Percentiles rank a stretch among this genome's conserved stretches.
phyloP scores from a whole-genome alignment of 2,797 vertebrate species.

The Pristis pectinata region DNA sequence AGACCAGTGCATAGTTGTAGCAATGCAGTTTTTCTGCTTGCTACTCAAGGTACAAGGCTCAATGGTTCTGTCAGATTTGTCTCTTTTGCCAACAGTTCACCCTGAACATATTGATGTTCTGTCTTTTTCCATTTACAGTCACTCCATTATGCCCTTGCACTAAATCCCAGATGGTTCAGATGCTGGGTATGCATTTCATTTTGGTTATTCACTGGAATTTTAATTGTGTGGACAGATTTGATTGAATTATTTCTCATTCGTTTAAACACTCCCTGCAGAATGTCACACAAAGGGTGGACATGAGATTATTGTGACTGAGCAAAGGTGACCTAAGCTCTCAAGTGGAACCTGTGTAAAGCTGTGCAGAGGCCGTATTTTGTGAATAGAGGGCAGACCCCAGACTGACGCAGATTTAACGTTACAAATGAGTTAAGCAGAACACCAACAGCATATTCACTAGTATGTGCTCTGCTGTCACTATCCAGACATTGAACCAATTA shows the following conservation, averaged over 20 bases:
- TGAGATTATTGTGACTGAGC: not conserved
- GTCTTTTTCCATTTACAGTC: conserved; percentile 26
- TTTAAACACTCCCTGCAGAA: not conserved
- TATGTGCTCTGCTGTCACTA: not conserved
- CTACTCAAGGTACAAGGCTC: conserved; percentile 19
- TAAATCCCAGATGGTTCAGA: not conserved
- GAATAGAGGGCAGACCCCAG: not conserved
- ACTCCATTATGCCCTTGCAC: not conserved
- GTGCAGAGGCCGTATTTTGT: not conserved
- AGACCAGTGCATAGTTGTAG: not conserved
- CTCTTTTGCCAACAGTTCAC: conserved; percentile 16
- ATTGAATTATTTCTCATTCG: not conserved
- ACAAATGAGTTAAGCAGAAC: not conserved
- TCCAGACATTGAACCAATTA: not conserved
- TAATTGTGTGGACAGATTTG: conserved; percentile 13
- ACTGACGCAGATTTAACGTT: not conserved
- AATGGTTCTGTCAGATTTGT: conserved; percentile 7
- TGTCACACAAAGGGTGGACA: not conserved
- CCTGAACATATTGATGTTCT: conserved; percentile 33
- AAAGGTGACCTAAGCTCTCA: conserved; percentile 11
- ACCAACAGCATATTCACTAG: not conserved
- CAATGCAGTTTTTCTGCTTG: not conserved
- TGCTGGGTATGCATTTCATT: not conserved
- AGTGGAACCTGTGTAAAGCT: not conserved
- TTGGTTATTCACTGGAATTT: not conserved